Base-by-base conservation (phyloP, 2,113 vertebrate genomes). In the Taurulus bubalis region DNA sequence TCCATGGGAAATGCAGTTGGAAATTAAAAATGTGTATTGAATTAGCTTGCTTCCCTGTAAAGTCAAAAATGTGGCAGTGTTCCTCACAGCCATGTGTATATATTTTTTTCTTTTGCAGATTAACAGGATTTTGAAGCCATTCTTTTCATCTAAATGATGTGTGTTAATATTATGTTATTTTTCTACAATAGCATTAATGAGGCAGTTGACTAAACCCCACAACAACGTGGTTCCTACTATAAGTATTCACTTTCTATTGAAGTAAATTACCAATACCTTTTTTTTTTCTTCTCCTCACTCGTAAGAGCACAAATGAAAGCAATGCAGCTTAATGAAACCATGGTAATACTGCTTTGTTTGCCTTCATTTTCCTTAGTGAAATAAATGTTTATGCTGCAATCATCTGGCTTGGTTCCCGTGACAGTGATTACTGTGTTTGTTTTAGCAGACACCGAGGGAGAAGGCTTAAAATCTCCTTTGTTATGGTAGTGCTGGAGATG, bases 351-450 rank as follows among this genome's bases (percentile, higher is more conserved):
- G 68, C 47, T 91, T 92, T 94, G 82, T 92, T 93, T 87, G 76
- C 79, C 65, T 68, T 73, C 68, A 77, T 80, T 88, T 89, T 87
- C 79, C 86, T 75, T 32, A 14, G 71, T 84, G 83, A 85, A 93
- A 86, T 86, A 87, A 90, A 94, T 90, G 86, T 91, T 92, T 89
- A 92, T 88, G 83, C 88, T 76, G 65, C 84, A 92, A 87, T 92
- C 70, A 84, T 91, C 80, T 91, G 91, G 90, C 88, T 34, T 59
- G 66, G 73, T 82, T 87, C 86, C 79, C 79, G 82, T 83, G 65
- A 85, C 87, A 79, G 51, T 89, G 88, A 92, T 91, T 77, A 82
- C 85, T 87, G 60, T 90, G 66, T 91, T 94, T 93, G 77, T 91
- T 94, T 90, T 26, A 91, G 74, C 80, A 2, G 77, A 91, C 89